A percentile compares a stretch with the other conserved stretches of the same genome.
These are phyloP conservation scores for Hypselothyrea guttata DNA, from an alignment of 2,888 invertebrate genomes.

Conservation along the genomic window DNA sequence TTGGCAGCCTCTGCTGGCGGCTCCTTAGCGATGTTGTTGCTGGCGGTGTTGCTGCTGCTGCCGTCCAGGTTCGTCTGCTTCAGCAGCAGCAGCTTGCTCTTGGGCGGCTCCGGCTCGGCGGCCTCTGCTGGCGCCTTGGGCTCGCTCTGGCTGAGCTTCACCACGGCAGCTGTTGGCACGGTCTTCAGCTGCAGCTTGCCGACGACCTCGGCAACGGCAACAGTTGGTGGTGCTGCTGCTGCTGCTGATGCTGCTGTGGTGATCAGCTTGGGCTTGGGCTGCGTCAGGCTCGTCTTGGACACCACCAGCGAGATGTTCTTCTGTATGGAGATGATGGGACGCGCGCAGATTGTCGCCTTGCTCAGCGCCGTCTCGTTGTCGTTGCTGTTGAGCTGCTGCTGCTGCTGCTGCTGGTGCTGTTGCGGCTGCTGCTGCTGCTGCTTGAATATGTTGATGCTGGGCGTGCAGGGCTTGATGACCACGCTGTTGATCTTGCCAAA, in stretches of 20 bases:
- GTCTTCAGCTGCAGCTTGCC: slow-evolving; percentile 18
- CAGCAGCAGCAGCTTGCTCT: slow-evolving; percentile 39
- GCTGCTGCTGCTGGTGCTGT: slow-evolving; percentile 88
- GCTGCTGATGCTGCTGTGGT: slow-evolving; percentile 47
- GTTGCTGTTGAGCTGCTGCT: slow-evolving; percentile 84
- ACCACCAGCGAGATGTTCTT: slow-evolving; percentile 71
- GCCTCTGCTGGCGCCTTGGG: background rate
- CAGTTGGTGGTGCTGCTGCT: slow-evolving; percentile 7
- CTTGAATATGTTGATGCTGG: slow-evolving; percentile 62
- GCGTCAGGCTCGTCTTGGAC: slow-evolving; percentile 60
- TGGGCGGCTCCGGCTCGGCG: slow-evolving; percentile 21
- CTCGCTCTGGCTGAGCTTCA: slow-evolving; percentile 39
- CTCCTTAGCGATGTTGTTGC: slow-evolving; percentile 17
- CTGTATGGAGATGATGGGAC: slow-evolving; percentile 67
- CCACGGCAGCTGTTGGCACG: slow-evolving; percentile 15
- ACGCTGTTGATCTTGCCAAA: slow-evolving; percentile 62
- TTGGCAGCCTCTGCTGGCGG: slow-evolving; percentile 8
- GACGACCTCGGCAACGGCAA: slow-evolving; percentile 29
- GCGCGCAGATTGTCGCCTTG: slow-evolving; percentile 41
- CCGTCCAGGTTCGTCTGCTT: slow-evolving; percentile 41
- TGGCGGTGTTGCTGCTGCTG: slow-evolving; percentile 2
- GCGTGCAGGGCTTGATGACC: slow-evolving; percentile 59
- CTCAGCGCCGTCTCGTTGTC: slow-evolving; percentile 22
- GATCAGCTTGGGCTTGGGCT: slow-evolving; percentile 61
- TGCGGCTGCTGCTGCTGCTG: slow-evolving; percentile 88